phyloP scores from a whole-genome alignment of 2,888 invertebrate species.

The Stenichneumon culpator region DNA sequence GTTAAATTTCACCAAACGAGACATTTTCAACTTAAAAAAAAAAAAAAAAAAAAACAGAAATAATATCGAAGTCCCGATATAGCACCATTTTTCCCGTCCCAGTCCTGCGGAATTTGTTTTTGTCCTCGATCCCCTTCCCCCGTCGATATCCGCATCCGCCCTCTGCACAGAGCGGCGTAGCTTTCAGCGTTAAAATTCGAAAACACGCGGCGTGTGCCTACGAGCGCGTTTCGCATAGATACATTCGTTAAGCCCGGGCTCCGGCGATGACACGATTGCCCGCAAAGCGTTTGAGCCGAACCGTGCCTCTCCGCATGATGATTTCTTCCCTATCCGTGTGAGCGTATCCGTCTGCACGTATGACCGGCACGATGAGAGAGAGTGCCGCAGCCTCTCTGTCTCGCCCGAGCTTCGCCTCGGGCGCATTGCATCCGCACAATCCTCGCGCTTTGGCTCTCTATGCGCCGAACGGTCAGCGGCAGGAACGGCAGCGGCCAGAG shows the following conservation, averaged over 20 bases:
- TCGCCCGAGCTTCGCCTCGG: background rate
- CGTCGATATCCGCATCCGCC: background rate
- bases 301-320: constrained; percentile 17
- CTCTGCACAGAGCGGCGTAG: background rate
- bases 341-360: constrained; percentile 6
- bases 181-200: background rate
- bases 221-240: background rate
- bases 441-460: constrained; percentile 20
- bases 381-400: background rate
- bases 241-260: constrained; percentile 35
- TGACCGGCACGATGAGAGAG: constrained; percentile 1
- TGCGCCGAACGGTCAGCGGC: constrained; percentile 46
- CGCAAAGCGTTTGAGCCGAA: constrained; percentile 55
- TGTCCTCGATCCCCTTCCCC: background rate
- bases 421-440: constrained; percentile 22
- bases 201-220: background rate
- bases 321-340: constrained; percentile 35
- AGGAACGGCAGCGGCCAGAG: background rate
- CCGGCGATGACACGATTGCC: constrained; percentile 58
- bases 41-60: no score
- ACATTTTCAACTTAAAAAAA: no score
- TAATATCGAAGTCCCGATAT: no score
- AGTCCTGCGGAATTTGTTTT: background rate
- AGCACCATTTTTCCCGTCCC: no score
- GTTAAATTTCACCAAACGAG: no score